These are phyloP conservation scores for Cinara cedri DNA, from an alignment of 2,888 invertebrate species.

Conservation along the genomic window DNA sequence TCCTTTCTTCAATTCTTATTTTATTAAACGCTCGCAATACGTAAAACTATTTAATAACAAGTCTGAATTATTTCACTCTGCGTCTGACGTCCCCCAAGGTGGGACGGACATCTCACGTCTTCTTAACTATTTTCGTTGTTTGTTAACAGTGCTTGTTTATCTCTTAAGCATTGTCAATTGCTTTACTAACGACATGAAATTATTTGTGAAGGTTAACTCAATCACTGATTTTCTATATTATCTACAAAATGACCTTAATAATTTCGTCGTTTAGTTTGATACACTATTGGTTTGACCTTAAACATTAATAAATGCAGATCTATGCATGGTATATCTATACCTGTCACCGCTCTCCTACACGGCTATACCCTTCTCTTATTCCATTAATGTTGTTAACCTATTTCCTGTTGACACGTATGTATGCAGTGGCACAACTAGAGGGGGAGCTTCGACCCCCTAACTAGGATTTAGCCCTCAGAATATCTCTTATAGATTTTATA, in stretches of 20 bases:
- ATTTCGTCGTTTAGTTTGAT: too few relatives aligned
- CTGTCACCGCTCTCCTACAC: neutral
- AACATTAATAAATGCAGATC: too few relatives aligned
- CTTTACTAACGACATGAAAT: neutral
- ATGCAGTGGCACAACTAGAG: too few relatives aligned
- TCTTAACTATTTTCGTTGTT: neutral
- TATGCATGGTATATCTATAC: too few relatives aligned
- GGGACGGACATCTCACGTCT: too few relatives aligned
- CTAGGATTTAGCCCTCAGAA: too few relatives aligned
- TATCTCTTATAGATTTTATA: too few relatives aligned
- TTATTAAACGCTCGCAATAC: neutral
- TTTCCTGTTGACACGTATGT: neutral
- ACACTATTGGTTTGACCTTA: too few relatives aligned
- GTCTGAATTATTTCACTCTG: neutral
- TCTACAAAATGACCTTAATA: neutral
- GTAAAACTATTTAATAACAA: neutral
- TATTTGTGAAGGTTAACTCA: neutral
- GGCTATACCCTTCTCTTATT: too few relatives aligned
- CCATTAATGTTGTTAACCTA: neutral
- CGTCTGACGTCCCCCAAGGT: neutral
- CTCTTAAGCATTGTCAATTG: neutral
- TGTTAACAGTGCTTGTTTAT: constrained; percentile 3
- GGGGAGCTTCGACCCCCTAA: too few relatives aligned
- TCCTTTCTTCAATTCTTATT: neutral
- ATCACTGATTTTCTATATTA: too few relatives aligned